Evolutionary conservation across 2,888 invertebrate species (phyloP).

Genomic region (Spicauda simplicius): DNA sequence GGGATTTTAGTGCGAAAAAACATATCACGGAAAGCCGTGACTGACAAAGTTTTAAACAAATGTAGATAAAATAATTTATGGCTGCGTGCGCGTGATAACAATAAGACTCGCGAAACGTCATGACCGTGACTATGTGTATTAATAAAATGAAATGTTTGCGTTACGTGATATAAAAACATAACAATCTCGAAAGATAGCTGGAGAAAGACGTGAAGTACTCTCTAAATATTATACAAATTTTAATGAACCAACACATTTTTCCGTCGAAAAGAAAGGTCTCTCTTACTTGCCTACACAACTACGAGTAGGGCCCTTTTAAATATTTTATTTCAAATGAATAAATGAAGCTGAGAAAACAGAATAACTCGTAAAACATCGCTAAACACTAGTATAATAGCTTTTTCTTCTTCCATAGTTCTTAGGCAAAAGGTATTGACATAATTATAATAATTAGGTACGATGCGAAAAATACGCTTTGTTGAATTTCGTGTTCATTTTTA

Average conservation of each 20-base stretch:
- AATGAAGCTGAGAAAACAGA: not conserved
- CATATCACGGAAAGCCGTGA: not conserved
- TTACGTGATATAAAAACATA: conserved; percentile 25
- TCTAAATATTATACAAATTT: conserved; percentile 19
- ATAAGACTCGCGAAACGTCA: conserved; percentile 10
- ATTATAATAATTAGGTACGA: too few species aligned
- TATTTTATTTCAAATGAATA: not conserved
- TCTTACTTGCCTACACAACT: not conserved
- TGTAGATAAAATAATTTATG: not conserved
- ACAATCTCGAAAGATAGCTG: conserved; percentile 18
- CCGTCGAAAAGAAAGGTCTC: not conserved
- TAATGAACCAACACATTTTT: conserved; percentile 17
- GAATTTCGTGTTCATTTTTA: too few species aligned
- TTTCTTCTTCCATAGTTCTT: too few species aligned
- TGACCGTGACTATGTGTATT: conserved; percentile 14
- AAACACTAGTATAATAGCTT: too few species aligned
- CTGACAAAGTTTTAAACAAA: conserved; percentile 3
- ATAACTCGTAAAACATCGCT: too few species aligned
- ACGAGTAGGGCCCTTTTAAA: too few species aligned
- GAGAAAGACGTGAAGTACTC: conserved; percentile 19
- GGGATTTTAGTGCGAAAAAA: too few species aligned
- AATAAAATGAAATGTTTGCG: conserved; percentile 27
- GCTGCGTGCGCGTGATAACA: conserved; percentile 1
- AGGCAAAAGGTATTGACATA: too few species aligned
- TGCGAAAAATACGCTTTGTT: too few species aligned